Percentiles rank a stretch among this genome's conserved stretches.
Evolutionary conservation across 2,113 vertebrate genomes (phyloP).

Genomic region (Saccopteryx leptura): DNA sequence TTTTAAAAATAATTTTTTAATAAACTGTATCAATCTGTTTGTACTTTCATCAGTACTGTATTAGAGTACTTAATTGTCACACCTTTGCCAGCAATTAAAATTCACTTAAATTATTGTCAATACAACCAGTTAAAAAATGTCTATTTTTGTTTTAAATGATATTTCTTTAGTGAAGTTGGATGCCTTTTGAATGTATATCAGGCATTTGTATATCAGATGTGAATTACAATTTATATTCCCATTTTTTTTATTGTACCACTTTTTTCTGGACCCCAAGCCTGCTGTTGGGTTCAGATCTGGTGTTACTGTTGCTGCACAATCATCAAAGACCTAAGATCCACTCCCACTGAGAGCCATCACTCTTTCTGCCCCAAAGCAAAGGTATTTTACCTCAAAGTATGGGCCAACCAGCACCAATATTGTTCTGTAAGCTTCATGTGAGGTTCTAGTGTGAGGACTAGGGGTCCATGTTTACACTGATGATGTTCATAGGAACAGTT

Average conservation of each 20-base stretch:
- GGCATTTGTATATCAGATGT: background rate
- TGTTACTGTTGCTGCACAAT: background rate
- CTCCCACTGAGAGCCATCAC: background rate
- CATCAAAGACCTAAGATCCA: background rate
- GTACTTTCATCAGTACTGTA: background rate
- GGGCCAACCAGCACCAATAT: background rate
- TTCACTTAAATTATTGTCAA: background rate
- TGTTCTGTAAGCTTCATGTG: background rate
- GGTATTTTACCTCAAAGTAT: background rate
- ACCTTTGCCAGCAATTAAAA: background rate
- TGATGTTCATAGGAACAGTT: background rate
- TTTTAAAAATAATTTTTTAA: background rate
- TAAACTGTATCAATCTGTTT: background rate
- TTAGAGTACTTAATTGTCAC: background rate
- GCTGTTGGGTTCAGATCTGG: background rate
- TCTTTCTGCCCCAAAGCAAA: background rate
- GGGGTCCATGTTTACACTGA: background rate
- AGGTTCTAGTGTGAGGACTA: background rate
- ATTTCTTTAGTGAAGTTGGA: background rate
- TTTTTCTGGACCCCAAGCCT: background rate
- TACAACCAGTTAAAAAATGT: background rate
- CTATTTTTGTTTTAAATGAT: background rate
- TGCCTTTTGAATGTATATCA: background rate
- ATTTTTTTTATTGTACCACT: background rate
- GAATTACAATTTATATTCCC: background rate